phyloP scores from a whole-genome alignment of 2,113 vertebrate species.

The Hepsetus odoe region DNA sequence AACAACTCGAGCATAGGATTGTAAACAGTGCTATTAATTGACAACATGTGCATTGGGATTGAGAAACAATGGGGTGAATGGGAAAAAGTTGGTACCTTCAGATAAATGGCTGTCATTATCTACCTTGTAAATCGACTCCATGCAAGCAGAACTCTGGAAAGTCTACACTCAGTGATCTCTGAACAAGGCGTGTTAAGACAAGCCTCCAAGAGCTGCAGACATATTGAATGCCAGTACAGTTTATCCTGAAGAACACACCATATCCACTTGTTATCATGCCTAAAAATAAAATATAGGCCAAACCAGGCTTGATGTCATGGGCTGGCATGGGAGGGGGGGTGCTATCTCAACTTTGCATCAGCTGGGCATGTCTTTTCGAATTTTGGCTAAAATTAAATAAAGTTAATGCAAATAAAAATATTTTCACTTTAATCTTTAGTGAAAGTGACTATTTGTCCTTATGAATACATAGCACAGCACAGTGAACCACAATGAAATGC shows the following conservation, averaged over 20 bases:
- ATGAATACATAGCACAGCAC: no score
- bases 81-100: slow-evolving; percentile 17
- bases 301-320: neutral
- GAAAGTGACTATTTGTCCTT: no score
- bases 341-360: no score
- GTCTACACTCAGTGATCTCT: slow-evolving; percentile 2
- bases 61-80: neutral
- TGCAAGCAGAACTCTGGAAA: neutral
- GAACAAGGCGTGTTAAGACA: slow-evolving; percentile 37
- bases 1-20: neutral
- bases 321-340: neutral
- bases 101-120: neutral
- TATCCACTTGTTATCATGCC: neutral
- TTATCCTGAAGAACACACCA: slow-evolving; percentile 23
- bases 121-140: neutral
- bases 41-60: slow-evolving; percentile 15
- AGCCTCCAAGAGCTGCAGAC: neutral
- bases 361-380: no score
- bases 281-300: slow-evolving; percentile 17
- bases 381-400: no score
- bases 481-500: no score
- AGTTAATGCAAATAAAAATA: no score
- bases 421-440: no score
- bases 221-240: slow-evolving; percentile 22
- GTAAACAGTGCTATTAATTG: slow-evolving; percentile 31